Percentiles rank a stretch among this genome's conserved stretches.
Conservation (phyloP, 1,140 invertebrate species). For the Drosophila nikananu region DNA sequence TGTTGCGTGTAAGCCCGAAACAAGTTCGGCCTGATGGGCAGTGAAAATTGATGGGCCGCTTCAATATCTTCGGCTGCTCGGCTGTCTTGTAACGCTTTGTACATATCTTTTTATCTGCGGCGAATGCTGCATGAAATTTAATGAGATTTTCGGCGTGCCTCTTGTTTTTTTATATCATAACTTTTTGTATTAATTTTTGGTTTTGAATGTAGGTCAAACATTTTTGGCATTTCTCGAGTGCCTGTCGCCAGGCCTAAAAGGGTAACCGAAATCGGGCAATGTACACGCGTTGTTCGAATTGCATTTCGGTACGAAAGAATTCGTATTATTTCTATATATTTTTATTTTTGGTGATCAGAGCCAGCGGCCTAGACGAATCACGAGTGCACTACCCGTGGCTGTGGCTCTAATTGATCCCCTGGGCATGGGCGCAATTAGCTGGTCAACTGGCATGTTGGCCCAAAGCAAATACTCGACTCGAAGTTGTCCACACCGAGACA, state of each 20-base stretch:
- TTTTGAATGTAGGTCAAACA: conserved; percentile 73
- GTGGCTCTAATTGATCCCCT: conserved; percentile 74
- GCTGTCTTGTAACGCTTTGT: conserved; percentile 60
- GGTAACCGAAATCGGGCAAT: conserved; percentile 69
- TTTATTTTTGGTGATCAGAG: conserved; percentile 6
- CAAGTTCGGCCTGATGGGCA: conserved; percentile 57
- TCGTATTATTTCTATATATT: conserved; percentile 8
- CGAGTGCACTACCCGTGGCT: conserved; percentile 34
- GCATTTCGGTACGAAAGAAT: conserved; percentile 45
- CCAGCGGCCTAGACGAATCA: conserved; percentile 34
- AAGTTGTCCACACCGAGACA: conserved; percentile 36
- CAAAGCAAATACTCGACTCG: conserved; percentile 42
- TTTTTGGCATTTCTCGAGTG: conserved; percentile 62
- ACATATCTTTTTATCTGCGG: conserved; percentile 37
- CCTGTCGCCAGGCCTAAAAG: conserved; percentile 45
- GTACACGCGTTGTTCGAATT: conserved; percentile 58
- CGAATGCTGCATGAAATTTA: conserved; percentile 70
- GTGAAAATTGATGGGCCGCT: conserved; percentile 62
- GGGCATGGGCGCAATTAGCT: conserved; percentile 76
- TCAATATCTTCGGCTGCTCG: conserved; percentile 49
- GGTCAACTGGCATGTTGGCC: conserved; percentile 46
- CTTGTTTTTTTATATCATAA: conserved; percentile 53
- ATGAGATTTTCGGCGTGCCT: conserved; percentile 64
- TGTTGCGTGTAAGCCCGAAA: conserved; percentile 54
- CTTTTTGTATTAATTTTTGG: conserved; percentile 53